These are phyloP conservation scores for Halotydeus destructor DNA, from an alignment of 1,140 invertebrate species.

Conservation along the genomic window DNA sequence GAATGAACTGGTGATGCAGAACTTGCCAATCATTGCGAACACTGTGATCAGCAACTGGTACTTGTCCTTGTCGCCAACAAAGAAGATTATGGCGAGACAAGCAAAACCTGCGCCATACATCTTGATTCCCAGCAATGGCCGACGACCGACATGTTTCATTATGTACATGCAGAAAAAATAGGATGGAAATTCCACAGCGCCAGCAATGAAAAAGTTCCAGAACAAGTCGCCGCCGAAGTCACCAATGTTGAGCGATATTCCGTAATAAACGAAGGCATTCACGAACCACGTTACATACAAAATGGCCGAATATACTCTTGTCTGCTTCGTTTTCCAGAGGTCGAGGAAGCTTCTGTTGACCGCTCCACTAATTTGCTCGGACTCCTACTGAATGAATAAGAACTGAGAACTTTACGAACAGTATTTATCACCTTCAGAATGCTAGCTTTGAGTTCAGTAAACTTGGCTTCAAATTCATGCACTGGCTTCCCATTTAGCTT, in stretches of 20 bases:
- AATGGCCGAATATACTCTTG: no score
- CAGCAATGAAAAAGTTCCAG: constrained; percentile 50
- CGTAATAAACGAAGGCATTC: constrained; percentile 56
- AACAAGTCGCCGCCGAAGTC: constrained; percentile 49
- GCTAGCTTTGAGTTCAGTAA: no score
- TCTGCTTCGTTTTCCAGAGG: no score
- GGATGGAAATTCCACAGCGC: constrained; percentile 50
- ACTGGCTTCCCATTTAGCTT: not conserved
- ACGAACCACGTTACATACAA: constrained; percentile 32
- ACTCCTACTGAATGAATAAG: no score
- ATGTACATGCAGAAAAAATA: constrained; percentile 39
- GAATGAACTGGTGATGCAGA: constrained; percentile 57
- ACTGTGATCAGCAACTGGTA: constrained; percentile 33
- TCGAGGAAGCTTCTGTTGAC: no score
- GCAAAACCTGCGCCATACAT: constrained; percentile 16
- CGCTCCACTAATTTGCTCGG: no score
- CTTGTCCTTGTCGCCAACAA: not conserved
- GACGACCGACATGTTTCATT: constrained; percentile 6
- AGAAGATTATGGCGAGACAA: constrained; percentile 26
- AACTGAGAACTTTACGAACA: no score
- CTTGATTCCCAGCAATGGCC: constrained; percentile 1
- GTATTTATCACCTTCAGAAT: no score
- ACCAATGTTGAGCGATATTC: constrained; percentile 52
- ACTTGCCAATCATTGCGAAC: constrained; percentile 54
- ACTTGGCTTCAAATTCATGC: no score